A percentile compares a stretch with the other conserved stretches of the same genome.
Evolutionary conservation across 2,888 invertebrate species (phyloP).

Genomic region (Machimus atricapillus): DNA sequence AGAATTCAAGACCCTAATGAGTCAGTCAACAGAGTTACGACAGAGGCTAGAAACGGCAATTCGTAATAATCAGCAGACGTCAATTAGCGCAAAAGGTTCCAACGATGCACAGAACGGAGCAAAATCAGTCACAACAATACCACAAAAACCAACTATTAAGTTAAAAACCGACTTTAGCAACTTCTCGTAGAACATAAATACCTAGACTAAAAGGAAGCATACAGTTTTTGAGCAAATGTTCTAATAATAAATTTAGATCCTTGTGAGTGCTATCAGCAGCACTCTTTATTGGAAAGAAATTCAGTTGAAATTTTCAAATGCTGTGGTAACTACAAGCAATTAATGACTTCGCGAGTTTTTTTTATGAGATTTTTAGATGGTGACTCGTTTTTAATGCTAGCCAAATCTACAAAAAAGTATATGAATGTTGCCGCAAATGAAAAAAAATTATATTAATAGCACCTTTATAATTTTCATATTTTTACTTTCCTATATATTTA

Average conservation of each 20-base stretch:
- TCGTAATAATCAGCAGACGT: conserved; percentile 72
- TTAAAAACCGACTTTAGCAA: conserved; percentile 95
- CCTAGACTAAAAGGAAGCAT: not conserved
- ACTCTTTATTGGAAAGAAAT: not conserved
- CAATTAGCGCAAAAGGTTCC: conserved; percentile 62
- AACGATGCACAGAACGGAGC: conserved; percentile 62
- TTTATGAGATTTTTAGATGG: conserved; percentile 9
- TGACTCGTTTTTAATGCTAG: conserved; percentile 16
- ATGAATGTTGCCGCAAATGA: not conserved
- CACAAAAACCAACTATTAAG: conserved; percentile 79
- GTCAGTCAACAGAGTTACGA: conserved; percentile 80
- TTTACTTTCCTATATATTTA: not conserved
- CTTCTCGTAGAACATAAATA: conserved; percentile 70
- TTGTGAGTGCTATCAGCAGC: not conserved
- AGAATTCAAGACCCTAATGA: conserved; percentile 92
- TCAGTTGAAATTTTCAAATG: not conserved
- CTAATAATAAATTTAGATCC: not conserved
- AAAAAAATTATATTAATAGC: not conserved
- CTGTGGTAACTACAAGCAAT: not conserved
- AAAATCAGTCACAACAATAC: conserved; percentile 50
- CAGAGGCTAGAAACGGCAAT: conserved; percentile 86
- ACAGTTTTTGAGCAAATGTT: not conserved
- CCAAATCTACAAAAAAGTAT: not conserved
- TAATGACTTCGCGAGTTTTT: not conserved
- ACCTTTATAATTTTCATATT: not conserved